A percentile compares a stretch with the other conserved stretches of the same genome.
phyloP scores from a whole-genome alignment of 1,140 invertebrate species.

The Drosophila pallidifrons region DNA sequence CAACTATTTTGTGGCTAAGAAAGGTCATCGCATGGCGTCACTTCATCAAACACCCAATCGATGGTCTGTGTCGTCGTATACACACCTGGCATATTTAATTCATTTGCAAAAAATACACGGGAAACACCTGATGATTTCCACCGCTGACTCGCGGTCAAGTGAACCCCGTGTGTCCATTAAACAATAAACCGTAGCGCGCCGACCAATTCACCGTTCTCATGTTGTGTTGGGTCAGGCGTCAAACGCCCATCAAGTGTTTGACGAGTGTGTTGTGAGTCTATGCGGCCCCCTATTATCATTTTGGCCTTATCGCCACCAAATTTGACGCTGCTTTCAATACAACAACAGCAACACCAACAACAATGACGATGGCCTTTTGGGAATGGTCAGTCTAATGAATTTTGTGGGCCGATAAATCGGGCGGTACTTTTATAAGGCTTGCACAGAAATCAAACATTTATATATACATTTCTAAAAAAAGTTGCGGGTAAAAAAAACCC shows the following conservation, averaged over 20 bases:
- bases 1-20: neutral
- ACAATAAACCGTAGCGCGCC: neutral
- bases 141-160: constrained; percentile 5
- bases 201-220: neutral
- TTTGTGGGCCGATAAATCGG: neutral
- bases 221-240: neutral
- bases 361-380: neutral
- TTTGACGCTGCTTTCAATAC: neutral
- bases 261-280: neutral
- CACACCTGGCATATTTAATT: constrained; percentile 53
- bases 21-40: constrained; percentile 37
- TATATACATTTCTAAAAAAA: no score
- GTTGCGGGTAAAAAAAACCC: no score
- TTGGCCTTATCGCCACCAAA: neutral
- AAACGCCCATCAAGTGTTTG: neutral
- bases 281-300: neutral
- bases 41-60: constrained; percentile 1
- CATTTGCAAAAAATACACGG: constrained; percentile 8
- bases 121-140: constrained; percentile 53
- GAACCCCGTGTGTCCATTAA: constrained; percentile 2
- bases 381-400: neutral
- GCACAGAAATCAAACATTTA: no score
- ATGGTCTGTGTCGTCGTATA: constrained; percentile 5
- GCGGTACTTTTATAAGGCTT: neutral
- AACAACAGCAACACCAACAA: neutral